These are phyloP conservation scores for Ovis canadensis DNA, from an alignment of 2,113 vertebrate species.

Conservation along the genomic window DNA sequence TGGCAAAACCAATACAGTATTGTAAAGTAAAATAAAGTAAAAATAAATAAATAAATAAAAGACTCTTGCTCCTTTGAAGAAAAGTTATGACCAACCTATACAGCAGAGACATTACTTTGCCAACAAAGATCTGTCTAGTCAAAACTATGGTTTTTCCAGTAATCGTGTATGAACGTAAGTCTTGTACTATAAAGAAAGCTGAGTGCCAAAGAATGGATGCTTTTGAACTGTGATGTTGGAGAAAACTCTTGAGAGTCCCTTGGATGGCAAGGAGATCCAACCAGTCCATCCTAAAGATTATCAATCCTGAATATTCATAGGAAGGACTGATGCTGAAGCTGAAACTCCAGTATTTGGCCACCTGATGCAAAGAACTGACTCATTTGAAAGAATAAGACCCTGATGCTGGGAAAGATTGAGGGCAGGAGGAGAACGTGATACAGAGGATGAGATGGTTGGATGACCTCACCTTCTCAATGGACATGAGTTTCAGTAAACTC, in stretches of 20 bases:
- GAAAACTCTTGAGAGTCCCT: not conserved
- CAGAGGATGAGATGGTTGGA: not conserved
- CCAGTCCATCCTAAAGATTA: not conserved
- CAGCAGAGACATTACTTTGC: not conserved
- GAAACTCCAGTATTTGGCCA: not conserved
- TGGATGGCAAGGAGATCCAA: not conserved
- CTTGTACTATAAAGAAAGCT: not conserved
- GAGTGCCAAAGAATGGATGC: not conserved
- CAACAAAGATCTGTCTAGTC: not conserved
- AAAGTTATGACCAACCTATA: not conserved
- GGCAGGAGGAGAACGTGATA: not conserved
- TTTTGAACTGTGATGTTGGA: not conserved
- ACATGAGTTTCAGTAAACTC: too few species aligned
- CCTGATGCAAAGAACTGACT: not conserved
- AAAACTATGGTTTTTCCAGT: not conserved
- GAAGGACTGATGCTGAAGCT: not conserved
- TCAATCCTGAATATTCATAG: not conserved
- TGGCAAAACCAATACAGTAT: too few species aligned
- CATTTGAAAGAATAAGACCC: not conserved
- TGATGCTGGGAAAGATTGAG: not conserved
- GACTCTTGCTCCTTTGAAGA: not conserved
- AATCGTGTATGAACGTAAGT: fast-evolving
- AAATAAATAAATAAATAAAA: not conserved
- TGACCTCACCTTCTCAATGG: too few species aligned
- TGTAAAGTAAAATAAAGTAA: too few species aligned